Conservation (phyloP, 2,797 vertebrate species). For the Chaetodon trifasciatus region DNA sequence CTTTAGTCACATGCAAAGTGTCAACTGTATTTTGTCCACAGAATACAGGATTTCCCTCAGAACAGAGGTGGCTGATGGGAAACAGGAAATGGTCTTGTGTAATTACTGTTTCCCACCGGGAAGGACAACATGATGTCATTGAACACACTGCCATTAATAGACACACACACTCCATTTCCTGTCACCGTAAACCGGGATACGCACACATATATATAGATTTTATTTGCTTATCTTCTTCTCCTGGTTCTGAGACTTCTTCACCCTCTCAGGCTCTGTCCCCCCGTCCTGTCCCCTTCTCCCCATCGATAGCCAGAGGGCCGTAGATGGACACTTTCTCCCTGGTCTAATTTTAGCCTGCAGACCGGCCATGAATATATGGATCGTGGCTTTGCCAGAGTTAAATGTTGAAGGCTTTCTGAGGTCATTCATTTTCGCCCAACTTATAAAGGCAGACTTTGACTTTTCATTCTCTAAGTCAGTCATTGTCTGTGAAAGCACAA, state of each 20-base stretch:
- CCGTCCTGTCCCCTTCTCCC: not conserved
- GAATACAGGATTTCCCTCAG: slow-evolving; percentile 44
- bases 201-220: not conserved
- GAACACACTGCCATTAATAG: slow-evolving; percentile 50
- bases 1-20: slow-evolving; percentile 28
- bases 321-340: slow-evolving; percentile 58
- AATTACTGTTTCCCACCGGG: slow-evolving; percentile 74
- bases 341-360: slow-evolving; percentile 62
- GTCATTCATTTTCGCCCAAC: slow-evolving; percentile 36
- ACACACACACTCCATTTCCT: slow-evolving; percentile 61
- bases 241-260: not conserved
- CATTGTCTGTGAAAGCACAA: slow-evolving; percentile 50
- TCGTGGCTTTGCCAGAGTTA: slow-evolving; percentile 41
- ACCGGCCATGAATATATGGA: slow-evolving; percentile 22
- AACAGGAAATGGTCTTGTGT: slow-evolving; percentile 82
- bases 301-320: slow-evolving; percentile 13
- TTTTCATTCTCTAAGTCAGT: slow-evolving; percentile 24
- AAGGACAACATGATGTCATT: slow-evolving; percentile 75
- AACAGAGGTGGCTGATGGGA: slow-evolving; percentile 68
- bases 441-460: slow-evolving; percentile 52
- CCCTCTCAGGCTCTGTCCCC: not conserved
- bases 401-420: slow-evolving; percentile 45
- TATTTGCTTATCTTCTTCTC: slow-evolving; percentile 7
- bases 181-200: slow-evolving; percentile 38
- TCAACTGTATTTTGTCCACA: slow-evolving; percentile 22